These are phyloP conservation scores for Lepilemur ruficaudatus DNA, from an alignment of 2,797 vertebrate species.

Conservation along the genomic window DNA sequence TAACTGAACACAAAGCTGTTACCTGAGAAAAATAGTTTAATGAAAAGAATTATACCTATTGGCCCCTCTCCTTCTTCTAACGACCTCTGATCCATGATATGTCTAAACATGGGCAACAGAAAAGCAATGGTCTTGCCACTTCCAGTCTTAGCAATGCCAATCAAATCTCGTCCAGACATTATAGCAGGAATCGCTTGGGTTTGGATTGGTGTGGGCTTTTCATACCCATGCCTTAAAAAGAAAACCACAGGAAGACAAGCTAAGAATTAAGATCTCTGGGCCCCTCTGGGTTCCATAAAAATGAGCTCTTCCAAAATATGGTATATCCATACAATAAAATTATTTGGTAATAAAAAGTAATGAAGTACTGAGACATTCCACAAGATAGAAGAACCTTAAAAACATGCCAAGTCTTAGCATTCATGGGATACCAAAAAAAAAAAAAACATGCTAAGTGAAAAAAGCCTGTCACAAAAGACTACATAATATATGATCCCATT, in stretches of 20 bases:
- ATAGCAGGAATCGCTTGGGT: slow-evolving; percentile 97
- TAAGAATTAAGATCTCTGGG: background rate
- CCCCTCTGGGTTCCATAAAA: background rate
- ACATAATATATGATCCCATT: background rate
- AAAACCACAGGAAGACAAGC: background rate
- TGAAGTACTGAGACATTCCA: background rate
- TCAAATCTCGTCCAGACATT: slow-evolving; percentile 97
- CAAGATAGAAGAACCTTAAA: background rate
- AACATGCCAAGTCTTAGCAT: background rate
- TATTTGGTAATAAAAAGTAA: slow-evolving; percentile 31
- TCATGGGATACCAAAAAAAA: background rate
- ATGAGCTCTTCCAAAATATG: slow-evolving; percentile 24
- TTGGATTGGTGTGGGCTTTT: slow-evolving; percentile 98
- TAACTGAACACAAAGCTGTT: slow-evolving; percentile 13
- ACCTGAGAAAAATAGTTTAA: slow-evolving; percentile 32
- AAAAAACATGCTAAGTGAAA: slow-evolving; percentile 11
- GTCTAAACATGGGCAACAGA: slow-evolving; percentile 98
- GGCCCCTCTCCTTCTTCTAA: slow-evolving; percentile 97
- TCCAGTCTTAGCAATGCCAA: slow-evolving; percentile 98
- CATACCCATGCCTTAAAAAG: slow-evolving; percentile 92
- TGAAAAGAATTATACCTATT: slow-evolving; percentile 87
- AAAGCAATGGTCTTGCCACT: slow-evolving; percentile 99
- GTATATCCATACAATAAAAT: background rate
- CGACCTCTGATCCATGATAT: slow-evolving; percentile 98
- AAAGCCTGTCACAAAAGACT: background rate